These are phyloP conservation scores for Morone saxatilis DNA, from an alignment of 2,113 vertebrate species.

Conservation along the genomic window DNA sequence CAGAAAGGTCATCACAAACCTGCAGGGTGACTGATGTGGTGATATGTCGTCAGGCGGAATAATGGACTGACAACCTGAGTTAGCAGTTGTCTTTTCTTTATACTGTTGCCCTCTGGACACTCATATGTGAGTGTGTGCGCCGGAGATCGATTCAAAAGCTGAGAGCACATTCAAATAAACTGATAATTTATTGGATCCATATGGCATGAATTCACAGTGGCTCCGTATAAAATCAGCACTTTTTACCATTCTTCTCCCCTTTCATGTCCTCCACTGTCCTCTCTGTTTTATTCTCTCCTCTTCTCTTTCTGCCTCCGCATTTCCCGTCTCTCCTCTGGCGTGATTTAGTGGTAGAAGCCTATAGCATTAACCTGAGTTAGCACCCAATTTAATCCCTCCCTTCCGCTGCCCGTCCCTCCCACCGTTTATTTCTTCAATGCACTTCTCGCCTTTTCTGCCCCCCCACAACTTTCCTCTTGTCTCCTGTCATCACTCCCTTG, in stretches of 20 bases:
- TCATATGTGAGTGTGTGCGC: background rate
- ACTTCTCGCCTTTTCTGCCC: background rate
- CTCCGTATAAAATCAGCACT: conserved; percentile 14
- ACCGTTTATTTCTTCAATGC: background rate
- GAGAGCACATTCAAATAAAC: conserved; percentile 24
- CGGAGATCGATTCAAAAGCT: background rate
- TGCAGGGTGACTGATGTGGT: background rate
- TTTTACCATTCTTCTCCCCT: conserved; percentile 27
- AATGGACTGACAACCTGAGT: conserved; percentile 20
- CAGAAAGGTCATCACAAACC: conserved; percentile 9
- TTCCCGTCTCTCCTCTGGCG: conserved; percentile 8
- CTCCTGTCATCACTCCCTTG: background rate
- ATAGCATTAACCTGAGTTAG: conserved; percentile 57
- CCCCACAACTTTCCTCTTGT: background rate
- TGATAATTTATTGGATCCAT: conserved; percentile 8
- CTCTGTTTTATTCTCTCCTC: conserved; percentile 34
- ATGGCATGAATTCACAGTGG: conserved; percentile 21
- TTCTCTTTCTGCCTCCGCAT: conserved; percentile 17
- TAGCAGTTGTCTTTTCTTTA: background rate
- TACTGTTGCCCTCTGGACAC: background rate
- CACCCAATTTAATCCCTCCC: conserved; percentile 53
- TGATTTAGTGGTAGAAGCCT: conserved; percentile 45
- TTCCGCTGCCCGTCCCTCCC: conserved; percentile 2
- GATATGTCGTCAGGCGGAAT: background rate
- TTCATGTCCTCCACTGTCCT: conserved; percentile 33